Base-by-base conservation (phyloP, 35 echinoderm and acorn worm species). In the Amphiura filiformis region DNA sequence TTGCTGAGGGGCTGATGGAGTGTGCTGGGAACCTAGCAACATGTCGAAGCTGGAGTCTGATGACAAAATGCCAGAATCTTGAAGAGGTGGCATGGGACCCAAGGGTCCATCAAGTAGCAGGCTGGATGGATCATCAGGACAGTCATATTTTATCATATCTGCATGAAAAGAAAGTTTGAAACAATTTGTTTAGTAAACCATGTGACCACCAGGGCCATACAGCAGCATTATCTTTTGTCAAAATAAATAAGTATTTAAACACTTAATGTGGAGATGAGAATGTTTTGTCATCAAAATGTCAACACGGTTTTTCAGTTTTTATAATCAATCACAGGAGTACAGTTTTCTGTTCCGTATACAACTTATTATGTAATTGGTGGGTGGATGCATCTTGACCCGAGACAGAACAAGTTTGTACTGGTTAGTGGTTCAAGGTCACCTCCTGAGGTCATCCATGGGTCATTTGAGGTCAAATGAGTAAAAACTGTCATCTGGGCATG, bases 121-220 rank as follows among this genome's bases (percentile, higher is more conserved):
- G 28, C 11, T 70, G 61, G 61, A 70, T 13, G 47, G 33, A 36
- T 85, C 83, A 85, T 85, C 83, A 36, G 83, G 83, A 85, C 83
- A 85, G 33, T 85, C 83, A 70, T 85, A 85, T 64, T 85, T 85
- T 20, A 85, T 85, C 34, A 85, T 61, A 85, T 85, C 56, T 65
- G 56, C 36, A 61, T 35, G 65, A n/a, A 35, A 85, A 35, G 40
- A 47, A 30, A 18, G n/a, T n/a, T n/a, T n/a, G n/a, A n/a, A n/a
- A n/a, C n/a, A n/a, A n/a, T n/a, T n/a, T n/a, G n/a, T n/a, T n/a
- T n/a, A n/a, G n/a, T n/a, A n/a, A n/a, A n/a, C n/a, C n/a, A n/a
- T n/a, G n/a, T n/a, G n/a, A 76, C 35, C 70, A 76, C 35, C 22
- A 22, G 35, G 35, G 35, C 28, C 28, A 34, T 22, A 22, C 22